These are phyloP conservation scores for Gasterosteus aculeatus DNA, from an alignment of 2,113 vertebrate genomes.

Conservation along the genomic window DNA sequence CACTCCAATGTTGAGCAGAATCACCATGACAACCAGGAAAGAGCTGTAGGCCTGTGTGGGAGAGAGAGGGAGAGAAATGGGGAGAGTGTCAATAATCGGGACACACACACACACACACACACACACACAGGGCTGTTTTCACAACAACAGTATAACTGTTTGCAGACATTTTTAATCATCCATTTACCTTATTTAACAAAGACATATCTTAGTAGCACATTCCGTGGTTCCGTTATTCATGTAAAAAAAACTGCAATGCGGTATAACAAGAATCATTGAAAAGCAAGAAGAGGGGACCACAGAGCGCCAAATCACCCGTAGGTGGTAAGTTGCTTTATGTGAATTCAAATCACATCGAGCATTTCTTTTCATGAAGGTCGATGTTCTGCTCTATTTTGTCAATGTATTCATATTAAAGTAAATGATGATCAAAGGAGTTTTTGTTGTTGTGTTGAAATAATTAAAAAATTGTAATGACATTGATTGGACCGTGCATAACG, in stretches of 20 bases:
- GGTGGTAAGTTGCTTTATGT: background rate
- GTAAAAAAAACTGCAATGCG: background rate
- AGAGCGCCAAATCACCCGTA: background rate
- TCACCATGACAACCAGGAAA: conserved; percentile 99
- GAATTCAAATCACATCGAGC: background rate
- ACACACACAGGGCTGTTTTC: conserved; percentile 23
- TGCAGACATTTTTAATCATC: conserved; percentile 3
- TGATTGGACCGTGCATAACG: conserved; percentile 3
- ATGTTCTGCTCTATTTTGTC: background rate
- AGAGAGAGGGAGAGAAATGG: conserved; percentile 63
- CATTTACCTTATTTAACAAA: background rate
- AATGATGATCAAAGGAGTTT: background rate
- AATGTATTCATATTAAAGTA: background rate
- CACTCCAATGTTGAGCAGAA: conserved; percentile 99
- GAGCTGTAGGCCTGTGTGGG: conserved; percentile 92
- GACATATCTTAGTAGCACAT: background rate
- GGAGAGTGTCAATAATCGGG: conserved; percentile 60
- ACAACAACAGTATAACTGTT: background rate
- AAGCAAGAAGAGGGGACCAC: background rate
- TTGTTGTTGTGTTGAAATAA: background rate
- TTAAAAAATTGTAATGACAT: background rate
- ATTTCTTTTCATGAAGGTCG: background rate
- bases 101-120: conserved; percentile 13
- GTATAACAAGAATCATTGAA: background rate
- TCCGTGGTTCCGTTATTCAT: too few species aligned